Evolutionary conservation across 2,797 vertebrate species (phyloP).

Genomic region (Zalophus californianus): DNA sequence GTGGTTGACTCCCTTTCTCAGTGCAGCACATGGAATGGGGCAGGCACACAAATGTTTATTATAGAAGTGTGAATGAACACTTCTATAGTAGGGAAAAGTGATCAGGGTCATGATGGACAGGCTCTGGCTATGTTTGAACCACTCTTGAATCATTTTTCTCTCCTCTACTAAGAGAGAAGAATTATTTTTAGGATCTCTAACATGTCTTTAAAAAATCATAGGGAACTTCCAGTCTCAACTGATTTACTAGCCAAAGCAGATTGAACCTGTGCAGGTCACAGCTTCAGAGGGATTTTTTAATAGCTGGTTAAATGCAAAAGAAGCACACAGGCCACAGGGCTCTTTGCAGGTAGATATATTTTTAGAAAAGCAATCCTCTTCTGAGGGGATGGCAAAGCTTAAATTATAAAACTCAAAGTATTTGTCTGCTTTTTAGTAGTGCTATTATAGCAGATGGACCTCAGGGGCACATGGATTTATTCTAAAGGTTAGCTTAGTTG

Average conservation of each 20-base stretch:
- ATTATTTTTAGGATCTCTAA: constrained; percentile 70
- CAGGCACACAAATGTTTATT: background rate
- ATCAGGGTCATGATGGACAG: constrained; percentile 57
- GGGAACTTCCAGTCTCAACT: constrained; percentile 63
- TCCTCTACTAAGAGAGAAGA: constrained; percentile 57
- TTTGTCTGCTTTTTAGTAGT: constrained; percentile 66
- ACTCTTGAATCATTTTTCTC: constrained; percentile 59
- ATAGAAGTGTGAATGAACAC: background rate
- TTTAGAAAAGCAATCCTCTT: constrained; percentile 57
- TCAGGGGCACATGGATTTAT: constrained; percentile 54
- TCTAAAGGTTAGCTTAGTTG: background rate
- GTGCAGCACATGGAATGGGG: background rate
- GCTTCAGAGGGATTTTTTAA: constrained; percentile 73
- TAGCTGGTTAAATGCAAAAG: constrained; percentile 69
- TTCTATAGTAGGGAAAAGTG: constrained; percentile 61
- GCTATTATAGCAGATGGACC: constrained; percentile 25
- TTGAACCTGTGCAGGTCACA: constrained; percentile 50
- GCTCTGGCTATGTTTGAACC: constrained; percentile 56
- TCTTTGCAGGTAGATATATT: constrained; percentile 41
- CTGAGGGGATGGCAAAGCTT: constrained; percentile 68
- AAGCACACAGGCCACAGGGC: constrained; percentile 20
- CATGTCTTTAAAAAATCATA: constrained; percentile 62
- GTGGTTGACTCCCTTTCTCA: background rate
- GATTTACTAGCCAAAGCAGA: constrained; percentile 74
- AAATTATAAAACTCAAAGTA: constrained; percentile 75